Percentiles rank a stretch among this genome's conserved stretches.
Evolutionary conservation across 2,888 invertebrate species (phyloP).

Genomic region (Neoaliturus tenellus): DNA sequence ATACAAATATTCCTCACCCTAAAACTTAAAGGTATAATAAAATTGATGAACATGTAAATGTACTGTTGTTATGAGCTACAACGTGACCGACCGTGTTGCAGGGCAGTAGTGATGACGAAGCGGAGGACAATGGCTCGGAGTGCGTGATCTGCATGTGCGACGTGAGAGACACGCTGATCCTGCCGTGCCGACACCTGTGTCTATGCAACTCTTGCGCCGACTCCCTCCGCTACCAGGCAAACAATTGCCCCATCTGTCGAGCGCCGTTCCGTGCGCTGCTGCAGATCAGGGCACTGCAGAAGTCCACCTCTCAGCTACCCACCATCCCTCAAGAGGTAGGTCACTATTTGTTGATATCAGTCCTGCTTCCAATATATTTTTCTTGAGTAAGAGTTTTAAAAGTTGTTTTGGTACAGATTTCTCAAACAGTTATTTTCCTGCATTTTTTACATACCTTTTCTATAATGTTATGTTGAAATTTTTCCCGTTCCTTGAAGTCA

Average conservation of each 20-base stretch:
- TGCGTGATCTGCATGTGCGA: slow-evolving; percentile 99
- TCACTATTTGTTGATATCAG: too few relatives aligned
- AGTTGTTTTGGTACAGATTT: too few relatives aligned
- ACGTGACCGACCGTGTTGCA: too few relatives aligned
- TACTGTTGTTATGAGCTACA: neutral
- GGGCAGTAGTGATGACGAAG: slow-evolving; percentile 85
- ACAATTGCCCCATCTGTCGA: slow-evolving; percentile 99
- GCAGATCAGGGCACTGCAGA: slow-evolving; percentile 95
- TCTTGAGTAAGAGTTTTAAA: too few relatives aligned
- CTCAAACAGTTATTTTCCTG: too few relatives aligned
- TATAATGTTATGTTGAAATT: too few relatives aligned
- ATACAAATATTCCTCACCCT: too few relatives aligned
- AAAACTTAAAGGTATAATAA: too few relatives aligned
- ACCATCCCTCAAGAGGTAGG: slow-evolving; percentile 61
- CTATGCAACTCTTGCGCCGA: slow-evolving; percentile 98
- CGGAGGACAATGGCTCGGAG: slow-evolving; percentile 96
- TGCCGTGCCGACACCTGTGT: slow-evolving; percentile 98
- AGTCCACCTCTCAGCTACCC: slow-evolving; percentile 75
- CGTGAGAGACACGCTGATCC: slow-evolving; percentile 95
- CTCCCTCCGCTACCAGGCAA: slow-evolving; percentile 96
- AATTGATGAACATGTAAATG: too few relatives aligned
- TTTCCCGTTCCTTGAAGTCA: too few relatives aligned
- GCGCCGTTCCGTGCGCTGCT: slow-evolving; percentile 98
- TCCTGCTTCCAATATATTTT: too few relatives aligned
- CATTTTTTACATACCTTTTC: too few relatives aligned